Conservation (phyloP, 2,113 vertebrate species). For the Sander vitreus region DNA sequence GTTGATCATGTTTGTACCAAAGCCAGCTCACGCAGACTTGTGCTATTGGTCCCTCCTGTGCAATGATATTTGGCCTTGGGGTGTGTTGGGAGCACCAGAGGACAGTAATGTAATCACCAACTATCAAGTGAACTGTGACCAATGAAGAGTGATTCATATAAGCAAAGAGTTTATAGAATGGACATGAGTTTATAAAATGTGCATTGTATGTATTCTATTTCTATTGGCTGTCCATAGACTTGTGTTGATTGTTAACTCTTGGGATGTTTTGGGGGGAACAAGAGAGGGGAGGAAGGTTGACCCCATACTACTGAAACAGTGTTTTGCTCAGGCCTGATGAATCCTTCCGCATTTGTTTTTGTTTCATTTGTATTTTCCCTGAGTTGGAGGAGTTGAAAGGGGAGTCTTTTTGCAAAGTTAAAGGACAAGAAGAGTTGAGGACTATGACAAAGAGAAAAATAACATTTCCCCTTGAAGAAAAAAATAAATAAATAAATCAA, state of each 20-base stretch:
- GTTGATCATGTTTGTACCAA: conserved; percentile 84
- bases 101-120: conserved; percentile 64
- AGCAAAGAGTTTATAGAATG: conserved; percentile 70
- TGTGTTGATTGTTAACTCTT: conserved; percentile 79
- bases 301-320: conserved; percentile 82
- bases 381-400: conserved; percentile 76
- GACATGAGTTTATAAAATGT: conserved; percentile 75
- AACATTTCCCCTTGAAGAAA: conserved; percentile 83
- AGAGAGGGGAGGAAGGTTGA: conserved; percentile 56
- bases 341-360: conserved; percentile 77
- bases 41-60: conserved; percentile 69
- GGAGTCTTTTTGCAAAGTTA: conserved; percentile 67
- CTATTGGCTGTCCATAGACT: conserved; percentile 79
- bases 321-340: conserved; percentile 83
- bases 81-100: conserved; percentile 54
- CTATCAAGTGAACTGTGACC: conserved; percentile 70
- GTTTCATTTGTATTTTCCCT: conserved; percentile 80
- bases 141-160: conserved; percentile 69
- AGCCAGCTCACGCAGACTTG: conserved; percentile 75
- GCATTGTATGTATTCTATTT: conserved; percentile 82
- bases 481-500: conserved; percentile 73
- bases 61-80: conserved; percentile 58
- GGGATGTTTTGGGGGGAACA: conserved; percentile 63
- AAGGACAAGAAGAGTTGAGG: conserved; percentile 74
- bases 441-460: conserved; percentile 83